Evolutionary conservation across 2,113 vertebrate genomes (phyloP).

Genomic region (Osmerus mordax): DNA sequence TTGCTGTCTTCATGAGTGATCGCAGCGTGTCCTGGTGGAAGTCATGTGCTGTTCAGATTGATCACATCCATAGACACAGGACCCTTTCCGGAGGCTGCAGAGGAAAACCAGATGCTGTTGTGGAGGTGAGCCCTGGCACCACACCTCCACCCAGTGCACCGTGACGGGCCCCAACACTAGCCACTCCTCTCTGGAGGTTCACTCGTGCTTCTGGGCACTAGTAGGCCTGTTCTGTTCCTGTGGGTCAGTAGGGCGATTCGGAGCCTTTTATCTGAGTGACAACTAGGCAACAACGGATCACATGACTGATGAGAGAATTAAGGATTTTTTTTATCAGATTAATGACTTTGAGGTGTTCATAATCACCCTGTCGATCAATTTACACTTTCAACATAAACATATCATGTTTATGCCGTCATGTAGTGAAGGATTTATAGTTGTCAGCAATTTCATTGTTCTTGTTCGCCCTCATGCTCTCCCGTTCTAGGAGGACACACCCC

Average conservation of each 20-base stretch:
- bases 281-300: too few relatives aligned
- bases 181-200: background rate
- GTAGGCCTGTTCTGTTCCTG: background rate
- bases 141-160: background rate
- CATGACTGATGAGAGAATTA: too few relatives aligned
- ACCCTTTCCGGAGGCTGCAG: background rate
- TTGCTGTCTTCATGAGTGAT: background rate
- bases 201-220: background rate
- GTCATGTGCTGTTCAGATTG: background rate
- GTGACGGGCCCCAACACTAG: background rate
- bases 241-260: background rate
- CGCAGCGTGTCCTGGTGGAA: background rate
- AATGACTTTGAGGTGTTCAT: too few relatives aligned
- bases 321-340: too few relatives aligned
- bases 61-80: background rate
- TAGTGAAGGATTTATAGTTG: too few relatives aligned
- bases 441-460: too few relatives aligned
- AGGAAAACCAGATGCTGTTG: background rate
- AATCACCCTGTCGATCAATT: too few relatives aligned
- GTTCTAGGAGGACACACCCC: too few relatives aligned
- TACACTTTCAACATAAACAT: too few relatives aligned
- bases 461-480: too few relatives aligned
- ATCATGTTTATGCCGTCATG: too few relatives aligned
- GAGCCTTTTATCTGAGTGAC: too few relatives aligned
- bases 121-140: background rate